These are phyloP conservation scores for Peromyscus leucopus DNA, from an alignment of 2,113 vertebrate species.

Conservation along the genomic window DNA sequence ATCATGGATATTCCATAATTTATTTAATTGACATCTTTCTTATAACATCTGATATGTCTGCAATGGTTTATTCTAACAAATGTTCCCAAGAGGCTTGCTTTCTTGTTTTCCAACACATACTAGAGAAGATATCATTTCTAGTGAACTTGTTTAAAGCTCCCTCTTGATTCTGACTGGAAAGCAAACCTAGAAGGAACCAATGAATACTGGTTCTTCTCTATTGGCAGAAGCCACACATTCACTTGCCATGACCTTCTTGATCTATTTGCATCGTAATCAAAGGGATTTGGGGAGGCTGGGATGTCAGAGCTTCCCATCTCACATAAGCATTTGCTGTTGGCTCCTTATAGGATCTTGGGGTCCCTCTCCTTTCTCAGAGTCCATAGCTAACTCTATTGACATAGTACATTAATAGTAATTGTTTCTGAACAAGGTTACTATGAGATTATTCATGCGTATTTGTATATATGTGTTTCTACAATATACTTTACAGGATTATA, in stretches of 20 bases:
- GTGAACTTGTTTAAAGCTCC: neutral
- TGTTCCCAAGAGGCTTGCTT: neutral
- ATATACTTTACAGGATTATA: neutral
- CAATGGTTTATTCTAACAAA: constrained; percentile 16
- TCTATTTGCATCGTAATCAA: neutral
- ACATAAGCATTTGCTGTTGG: neutral
- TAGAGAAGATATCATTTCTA: constrained; percentile 21
- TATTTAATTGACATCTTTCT: neutral
- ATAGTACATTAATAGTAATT: neutral
- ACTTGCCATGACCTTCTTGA: neutral
- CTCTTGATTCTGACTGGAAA: neutral
- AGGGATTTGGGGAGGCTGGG: neutral
- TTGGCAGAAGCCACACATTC: neutral
- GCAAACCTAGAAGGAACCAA: neutral
- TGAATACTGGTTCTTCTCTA: neutral
- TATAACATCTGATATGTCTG: neutral
- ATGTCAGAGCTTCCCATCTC: neutral
- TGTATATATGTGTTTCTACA: neutral
- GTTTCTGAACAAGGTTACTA: neutral
- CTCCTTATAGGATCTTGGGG: neutral
- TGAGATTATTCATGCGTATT: neutral
- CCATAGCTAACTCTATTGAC: neutral
- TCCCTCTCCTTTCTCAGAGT: neutral
- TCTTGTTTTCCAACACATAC: neutral
- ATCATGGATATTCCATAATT: neutral